These are phyloP conservation scores for Puntigrus tetrazona DNA, from an alignment of 2,113 vertebrate species.

Conservation along the genomic window DNA sequence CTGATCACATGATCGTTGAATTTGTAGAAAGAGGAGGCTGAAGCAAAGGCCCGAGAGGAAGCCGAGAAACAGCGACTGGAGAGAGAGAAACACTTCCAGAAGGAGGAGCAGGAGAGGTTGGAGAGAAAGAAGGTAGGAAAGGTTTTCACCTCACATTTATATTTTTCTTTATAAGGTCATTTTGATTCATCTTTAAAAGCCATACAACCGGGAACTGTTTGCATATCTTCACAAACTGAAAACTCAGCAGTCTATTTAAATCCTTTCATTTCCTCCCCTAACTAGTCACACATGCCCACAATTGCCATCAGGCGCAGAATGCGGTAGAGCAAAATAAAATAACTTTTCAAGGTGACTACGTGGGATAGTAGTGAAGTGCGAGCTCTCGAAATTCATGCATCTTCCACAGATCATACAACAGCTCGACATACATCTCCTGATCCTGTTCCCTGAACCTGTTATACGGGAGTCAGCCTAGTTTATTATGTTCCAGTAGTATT, in stretches of 20 bases:
- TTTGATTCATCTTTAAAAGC: conserved; percentile 22
- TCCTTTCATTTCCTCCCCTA: conserved; percentile 1
- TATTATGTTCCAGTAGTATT: neutral
- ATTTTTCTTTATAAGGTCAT: conserved; percentile 27
- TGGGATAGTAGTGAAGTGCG: neutral
- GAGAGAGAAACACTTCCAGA: conserved; percentile 95
- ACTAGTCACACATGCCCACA: neutral
- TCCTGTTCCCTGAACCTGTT: neutral
- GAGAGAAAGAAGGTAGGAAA: conserved; percentile 90
- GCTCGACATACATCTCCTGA: neutral
- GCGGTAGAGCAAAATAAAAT: neutral
- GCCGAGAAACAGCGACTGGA: conserved; percentile 89
- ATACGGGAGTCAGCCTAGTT: neutral
- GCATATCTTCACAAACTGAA: neutral
- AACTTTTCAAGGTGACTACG: neutral
- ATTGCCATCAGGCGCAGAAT: neutral
- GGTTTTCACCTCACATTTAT: conserved; percentile 15
- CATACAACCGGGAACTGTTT: neutral
- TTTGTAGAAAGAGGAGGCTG: conserved; percentile 87
- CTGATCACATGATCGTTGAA: conserved; percentile 15
- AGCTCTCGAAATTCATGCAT: neutral
- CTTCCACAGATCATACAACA: conserved; percentile 1
- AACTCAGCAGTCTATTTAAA: neutral
- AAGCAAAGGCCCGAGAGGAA: conserved; percentile 84
- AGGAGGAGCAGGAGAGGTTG: conserved; percentile 93